Conservation (phyloP, 2,888 invertebrate genomes). For the Clitarchus hookeri region DNA sequence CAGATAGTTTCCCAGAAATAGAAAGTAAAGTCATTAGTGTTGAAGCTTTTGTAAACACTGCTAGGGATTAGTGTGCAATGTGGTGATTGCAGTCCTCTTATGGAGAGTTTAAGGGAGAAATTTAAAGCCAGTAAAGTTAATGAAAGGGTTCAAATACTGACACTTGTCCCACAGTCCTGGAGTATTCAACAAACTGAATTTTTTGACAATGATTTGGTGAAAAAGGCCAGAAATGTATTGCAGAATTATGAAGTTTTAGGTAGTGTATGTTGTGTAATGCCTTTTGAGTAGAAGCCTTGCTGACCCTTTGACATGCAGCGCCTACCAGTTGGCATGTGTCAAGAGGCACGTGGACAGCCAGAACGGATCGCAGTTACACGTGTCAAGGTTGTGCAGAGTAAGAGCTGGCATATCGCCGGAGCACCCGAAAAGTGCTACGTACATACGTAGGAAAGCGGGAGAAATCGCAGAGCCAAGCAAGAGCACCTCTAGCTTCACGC, state of each 20-base stretch:
- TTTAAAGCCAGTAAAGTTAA: not conserved
- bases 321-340: no score
- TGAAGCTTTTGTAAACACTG: not conserved
- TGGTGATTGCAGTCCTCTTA: not conserved
- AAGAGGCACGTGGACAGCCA: no score
- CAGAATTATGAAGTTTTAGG: not conserved
- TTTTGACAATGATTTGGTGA: not conserved
- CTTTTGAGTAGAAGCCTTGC: no score
- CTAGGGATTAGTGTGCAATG: not conserved
- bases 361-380: no score
- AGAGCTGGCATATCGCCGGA: no score
- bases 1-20: not conserved
- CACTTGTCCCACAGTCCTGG: not conserved
- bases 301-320: no score
- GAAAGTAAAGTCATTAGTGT: not conserved
- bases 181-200: not conserved
- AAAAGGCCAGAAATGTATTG: not conserved
- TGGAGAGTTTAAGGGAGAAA: not conserved
- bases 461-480: no score
- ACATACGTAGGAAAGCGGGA: no score
- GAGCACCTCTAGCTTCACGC: no score
- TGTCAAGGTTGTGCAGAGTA: no score
- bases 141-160: not conserved
- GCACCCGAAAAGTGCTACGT: no score
- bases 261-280: not conserved